Conservation (phyloP, 2,113 vertebrate genomes). For the Zosterops pallidus region DNA sequence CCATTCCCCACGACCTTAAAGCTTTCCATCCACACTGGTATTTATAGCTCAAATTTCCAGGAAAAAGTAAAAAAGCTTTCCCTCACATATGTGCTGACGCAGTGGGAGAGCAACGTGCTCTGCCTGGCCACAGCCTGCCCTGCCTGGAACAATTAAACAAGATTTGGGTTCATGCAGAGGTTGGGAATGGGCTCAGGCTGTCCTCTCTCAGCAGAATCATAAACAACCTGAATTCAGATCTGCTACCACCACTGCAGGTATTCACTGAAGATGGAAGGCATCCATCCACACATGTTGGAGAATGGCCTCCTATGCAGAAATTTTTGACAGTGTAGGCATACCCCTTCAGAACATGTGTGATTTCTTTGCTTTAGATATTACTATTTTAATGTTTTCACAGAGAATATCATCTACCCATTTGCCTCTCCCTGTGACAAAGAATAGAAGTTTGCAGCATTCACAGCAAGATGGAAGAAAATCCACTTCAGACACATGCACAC, state of each 20-base stretch:
- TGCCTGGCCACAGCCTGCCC: neutral
- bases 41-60: neutral
- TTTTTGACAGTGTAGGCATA: conserved; percentile 19
- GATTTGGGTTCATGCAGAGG: neutral
- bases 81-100: neutral
- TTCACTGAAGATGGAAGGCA: neutral
- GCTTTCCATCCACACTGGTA: neutral
- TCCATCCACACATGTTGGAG: neutral
- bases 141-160: neutral
- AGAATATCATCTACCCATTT: neutral
- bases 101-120: neutral
- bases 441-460: neutral
- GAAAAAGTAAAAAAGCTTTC: neutral
- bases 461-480: neutral
- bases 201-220: neutral
- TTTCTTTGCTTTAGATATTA: neutral
- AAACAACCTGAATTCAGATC: neutral
- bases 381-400: neutral
- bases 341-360: neutral
- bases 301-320: neutral
- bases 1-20: neutral
- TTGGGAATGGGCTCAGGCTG: neutral
- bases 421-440: neutral
- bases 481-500: accelerated
- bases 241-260: neutral